Base-by-base conservation (phyloP, 1,140 invertebrate species). In the Ridgeia piscesae region DNA sequence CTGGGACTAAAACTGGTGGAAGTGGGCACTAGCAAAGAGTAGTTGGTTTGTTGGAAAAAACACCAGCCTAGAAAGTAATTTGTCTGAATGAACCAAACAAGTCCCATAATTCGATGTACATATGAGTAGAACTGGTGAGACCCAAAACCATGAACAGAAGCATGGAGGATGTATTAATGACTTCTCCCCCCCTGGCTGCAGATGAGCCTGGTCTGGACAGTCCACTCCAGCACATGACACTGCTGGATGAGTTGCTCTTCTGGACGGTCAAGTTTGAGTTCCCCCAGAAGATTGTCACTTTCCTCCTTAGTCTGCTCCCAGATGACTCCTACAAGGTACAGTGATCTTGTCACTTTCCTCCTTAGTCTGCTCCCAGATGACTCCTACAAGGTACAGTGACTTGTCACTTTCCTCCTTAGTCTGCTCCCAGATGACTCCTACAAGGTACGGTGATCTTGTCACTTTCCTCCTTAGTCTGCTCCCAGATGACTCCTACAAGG, bases 221-320 rank as follows among this genome's bases (percentile, higher is more conserved):
- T 93, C 97, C 97, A 11, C 96, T 99, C 6, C 97, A 97, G 34
- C 98, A 99, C 96, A 97, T 97, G 91, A 99, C 98, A 0, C 97
- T 99, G 94, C 96, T 99, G 33, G 98, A 99, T 95, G 99, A 99
- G 96, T 97, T 99, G 92, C 98, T 99, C 93, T 99, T 99, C 96
- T 99, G 99, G 99, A 99, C 98, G 33, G 98, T 99, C 35, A 98
- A 98, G 95, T 99, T 98, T 96, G 98, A 99, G 96, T 99, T 99
- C 96, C 99, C 99, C 2, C 98, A 99, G 96, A 99, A 99, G 94
- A 97, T 99, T 77, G 98, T 99, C 21, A 99, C 98, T 95, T 97
- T 99, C 90, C 96, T 99, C n/a, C 96, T 99, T 27, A 99, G 99
- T 95, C 98, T 99, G 97, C 96, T 99, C 92, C 98, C 99, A 4